These are phyloP conservation scores for Lethenteron camtschaticum DNA, from an alignment of 2,113 vertebrate genomes.

Conservation along the genomic window DNA sequence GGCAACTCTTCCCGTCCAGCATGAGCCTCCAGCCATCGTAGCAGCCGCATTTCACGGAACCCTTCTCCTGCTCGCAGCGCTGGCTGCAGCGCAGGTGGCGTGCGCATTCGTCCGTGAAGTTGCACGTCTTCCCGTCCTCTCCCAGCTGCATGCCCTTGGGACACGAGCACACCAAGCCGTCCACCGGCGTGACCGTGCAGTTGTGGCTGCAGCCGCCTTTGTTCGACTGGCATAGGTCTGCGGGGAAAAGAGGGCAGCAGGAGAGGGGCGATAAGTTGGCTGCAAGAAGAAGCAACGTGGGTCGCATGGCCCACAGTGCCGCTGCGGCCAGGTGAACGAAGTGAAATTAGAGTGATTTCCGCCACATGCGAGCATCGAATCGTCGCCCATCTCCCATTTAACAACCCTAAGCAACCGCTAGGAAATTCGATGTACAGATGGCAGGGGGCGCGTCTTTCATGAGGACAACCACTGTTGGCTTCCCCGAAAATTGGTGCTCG, in stretches of 20 bases:
- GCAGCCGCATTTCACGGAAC: conserved; percentile 78
- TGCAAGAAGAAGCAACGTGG: too few relatives aligned
- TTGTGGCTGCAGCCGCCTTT: conserved; percentile 86
- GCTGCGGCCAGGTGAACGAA: too few relatives aligned
- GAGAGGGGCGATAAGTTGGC: too few relatives aligned
- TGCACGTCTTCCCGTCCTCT: conserved; percentile 68
- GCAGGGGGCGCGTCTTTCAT: too few relatives aligned
- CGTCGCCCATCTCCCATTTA: too few relatives aligned
- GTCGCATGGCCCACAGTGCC: too few relatives aligned
- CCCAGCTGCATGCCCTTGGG: conserved; percentile 79
- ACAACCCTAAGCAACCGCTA: too few relatives aligned
- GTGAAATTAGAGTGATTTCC: too few relatives aligned
- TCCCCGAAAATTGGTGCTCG: too few relatives aligned
- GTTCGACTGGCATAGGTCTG: conserved; percentile 63
- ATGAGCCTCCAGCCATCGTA: conserved; percentile 83
- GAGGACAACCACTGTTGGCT: too few relatives aligned
- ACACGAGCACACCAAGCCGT: conserved; percentile 74
- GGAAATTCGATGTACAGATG: too few relatives aligned
- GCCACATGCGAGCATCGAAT: too few relatives aligned
- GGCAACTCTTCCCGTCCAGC: conserved; percentile 67
- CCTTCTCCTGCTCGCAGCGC: conserved; percentile 79
- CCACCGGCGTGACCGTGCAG: conserved; percentile 66
- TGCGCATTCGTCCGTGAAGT: conserved; percentile 88
- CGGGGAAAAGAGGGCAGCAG: background rate
- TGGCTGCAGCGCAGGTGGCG: conserved; percentile 94